Evolutionary conservation across 2,113 vertebrate genomes (phyloP), one percentile per base, ranked within the genome.

Genomic region (Nannospalax galili): DNA sequence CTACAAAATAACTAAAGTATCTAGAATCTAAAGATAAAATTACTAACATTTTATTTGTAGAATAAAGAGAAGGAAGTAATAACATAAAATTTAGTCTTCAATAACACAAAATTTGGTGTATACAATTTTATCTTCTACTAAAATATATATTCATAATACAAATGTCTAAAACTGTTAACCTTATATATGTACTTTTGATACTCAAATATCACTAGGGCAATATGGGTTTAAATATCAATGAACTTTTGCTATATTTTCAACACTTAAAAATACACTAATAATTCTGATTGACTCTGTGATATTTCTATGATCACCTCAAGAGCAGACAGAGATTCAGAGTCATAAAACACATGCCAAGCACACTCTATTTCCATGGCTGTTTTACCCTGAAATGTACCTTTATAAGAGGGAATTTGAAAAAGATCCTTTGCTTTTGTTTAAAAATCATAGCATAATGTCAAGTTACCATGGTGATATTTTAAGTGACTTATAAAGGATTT

Each of bases 1-100:
- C 48, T 96, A 52, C 90, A 37, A 90, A 92, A 92, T 64, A 28
- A 78, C 74, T 56, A 82, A 97, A 73, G 32, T 19, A 91, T 5
- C 17, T 58, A 84, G 10, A 93, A 85, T 35, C 90, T 0, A 74
- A 90, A 93, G 62, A 32, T 60, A 93, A 56, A 81, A 93, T 62
- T 77, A 65, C 69, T 58, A 74, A 52, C 3, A 62, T 73, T 32
- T 80, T 80, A 19, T 12, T 73, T 82, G 72, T 52, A 5, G 72
- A 85, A 74, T 28, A 22, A 87, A 92, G 16, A 93, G 48, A 7
- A 70, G 8, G 7, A 84, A 85, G n/a, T 62, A 84, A 74, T 93
- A 87, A 88, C 0, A 40, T 84, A 92, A 91, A 17, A 85, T 82
- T 77, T 64, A 94, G 19, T 45, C n/a, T n/a, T n/a, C n/a, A n/a